Evolutionary conservation across 1,140 invertebrate genomes (phyloP), one percentile per base, ranked within the genome.

Genomic region (Xylocopa sonorina): DNA sequence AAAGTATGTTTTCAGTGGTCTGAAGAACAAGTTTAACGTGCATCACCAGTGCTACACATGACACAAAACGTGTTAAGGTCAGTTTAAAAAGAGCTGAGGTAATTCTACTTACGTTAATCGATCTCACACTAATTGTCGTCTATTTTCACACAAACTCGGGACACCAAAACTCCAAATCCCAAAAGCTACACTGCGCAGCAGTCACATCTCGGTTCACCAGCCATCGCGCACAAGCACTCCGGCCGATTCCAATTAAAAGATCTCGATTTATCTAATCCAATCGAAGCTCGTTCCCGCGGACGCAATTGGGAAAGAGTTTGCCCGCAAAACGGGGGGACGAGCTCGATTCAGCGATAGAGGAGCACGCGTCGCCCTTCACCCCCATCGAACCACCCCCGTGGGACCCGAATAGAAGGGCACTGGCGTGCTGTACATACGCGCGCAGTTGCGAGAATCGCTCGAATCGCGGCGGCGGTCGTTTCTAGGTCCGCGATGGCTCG

Each of bases 341-440:
- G 34, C 21, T 81, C 50, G 63, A 67, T 51, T 51, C 80, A 68
- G 29, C 78, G 83, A 78, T n/a, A n/a, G n/a, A n/a, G n/a, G 75
- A 85, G 67, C 83, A 63, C 46, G 57, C 80, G 69, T 83, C 79
- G 78, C 71, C 58, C 75, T 60, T 83, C 79, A 81, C 71, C 58
- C 75, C 66, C 48, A 67, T 68, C n/a, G 74, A 58, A 81, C 72
- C 63, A 63, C 64, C 55, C 72, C 68, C 46, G 16, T 41, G 41
- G 38, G 38, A 7, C 21, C 29, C 18, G 27, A n/a, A n/a, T n/a
- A n/a, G 41, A 24, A n/a, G 29, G 4, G 57, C 48, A 51, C n/a
- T 78, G 34, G 50, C 29, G 24, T 21, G 1, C 34, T 3, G 51
- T 55, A 67, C 63, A 74, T n/a, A 78, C 73, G 14, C 67, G 16